Percentiles rank a stretch among this genome's conserved stretches.
Evolutionary conservation across 2,113 vertebrate genomes (phyloP).

Genomic region (Todiramphus saurophagus): DNA sequence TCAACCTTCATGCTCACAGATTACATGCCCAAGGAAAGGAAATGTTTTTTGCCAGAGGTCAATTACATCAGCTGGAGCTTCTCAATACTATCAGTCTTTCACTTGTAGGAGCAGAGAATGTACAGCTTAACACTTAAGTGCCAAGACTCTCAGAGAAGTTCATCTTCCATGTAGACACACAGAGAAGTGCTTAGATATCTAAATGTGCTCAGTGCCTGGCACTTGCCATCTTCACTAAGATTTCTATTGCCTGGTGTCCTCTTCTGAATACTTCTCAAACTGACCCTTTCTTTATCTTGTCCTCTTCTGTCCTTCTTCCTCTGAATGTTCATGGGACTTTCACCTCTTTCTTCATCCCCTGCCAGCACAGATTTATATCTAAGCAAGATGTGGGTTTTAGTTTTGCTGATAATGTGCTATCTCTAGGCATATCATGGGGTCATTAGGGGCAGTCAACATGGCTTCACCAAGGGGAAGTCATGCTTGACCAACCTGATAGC

Average conservation of each 20-base stretch:
- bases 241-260: neutral
- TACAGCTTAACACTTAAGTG: neutral
- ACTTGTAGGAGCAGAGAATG: neutral
- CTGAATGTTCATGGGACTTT: neutral
- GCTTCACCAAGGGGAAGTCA: too few relatives aligned
- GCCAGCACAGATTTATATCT: neutral
- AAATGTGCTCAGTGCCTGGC: neutral
- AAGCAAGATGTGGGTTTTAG: neutral
- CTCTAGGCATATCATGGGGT: too few relatives aligned
- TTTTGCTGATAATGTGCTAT: neutral
- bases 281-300: neutral
- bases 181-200: neutral
- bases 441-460: too few relatives aligned
- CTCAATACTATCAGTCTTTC: neutral
- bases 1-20: neutral
- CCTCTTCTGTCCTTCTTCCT: neutral
- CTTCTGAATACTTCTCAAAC: neutral
- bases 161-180: neutral
- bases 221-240: neutral
- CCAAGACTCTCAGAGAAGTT: neutral
- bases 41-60: neutral
- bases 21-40: neutral
- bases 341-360: neutral
- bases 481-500: too few relatives aligned
- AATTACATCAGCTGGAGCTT: neutral